Percentiles rank a stretch among this genome's conserved stretches.
phyloP scores from a whole-genome alignment of 2,113 vertebrate species.

The Amia ocellicauda region DNA sequence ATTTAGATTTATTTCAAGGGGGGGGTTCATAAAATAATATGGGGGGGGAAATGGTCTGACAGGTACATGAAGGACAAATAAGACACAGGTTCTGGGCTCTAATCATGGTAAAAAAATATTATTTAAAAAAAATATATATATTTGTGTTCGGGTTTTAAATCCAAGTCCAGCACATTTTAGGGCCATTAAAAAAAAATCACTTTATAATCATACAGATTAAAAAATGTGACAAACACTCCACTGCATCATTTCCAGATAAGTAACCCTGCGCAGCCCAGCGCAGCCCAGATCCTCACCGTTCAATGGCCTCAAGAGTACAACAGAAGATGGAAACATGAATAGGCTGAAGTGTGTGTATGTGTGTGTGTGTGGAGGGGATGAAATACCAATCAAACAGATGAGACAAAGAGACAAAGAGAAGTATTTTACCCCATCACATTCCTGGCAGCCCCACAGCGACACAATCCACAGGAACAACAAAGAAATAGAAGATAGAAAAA shows the following conservation, averaged over 20 bases:
- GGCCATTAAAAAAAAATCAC: too few species aligned
- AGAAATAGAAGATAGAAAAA: constrained; percentile 56
- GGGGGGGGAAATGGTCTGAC: too few species aligned
- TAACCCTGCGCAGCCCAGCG: too few species aligned
- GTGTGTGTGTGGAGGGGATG: too few species aligned
- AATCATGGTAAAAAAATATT: neutral
- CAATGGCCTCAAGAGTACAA: too few species aligned
- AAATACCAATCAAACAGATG: neutral
- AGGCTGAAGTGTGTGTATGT: neutral
- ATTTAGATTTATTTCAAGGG: neutral
- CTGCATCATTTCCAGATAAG: too few species aligned
- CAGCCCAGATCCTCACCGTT: too few species aligned
- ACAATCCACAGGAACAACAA: constrained; percentile 56
- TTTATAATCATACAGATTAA: too few species aligned
- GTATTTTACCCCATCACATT: constrained; percentile 72
- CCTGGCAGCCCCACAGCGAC: constrained; percentile 49
- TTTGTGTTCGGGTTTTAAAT: too few species aligned
- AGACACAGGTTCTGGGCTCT: neutral
- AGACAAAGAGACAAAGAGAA: constrained; percentile 25
- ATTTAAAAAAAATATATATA: constrained; percentile 8
- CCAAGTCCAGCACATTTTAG: too few species aligned
- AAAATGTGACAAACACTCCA: too few species aligned
- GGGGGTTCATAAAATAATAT: too few species aligned
- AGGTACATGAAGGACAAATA: neutral
- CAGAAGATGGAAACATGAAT: neutral